A percentile compares a stretch with the other conserved stretches of the same genome.
Evolutionary conservation across 1,140 invertebrate species (phyloP).

Genomic region (Plodia interpunctella): DNA sequence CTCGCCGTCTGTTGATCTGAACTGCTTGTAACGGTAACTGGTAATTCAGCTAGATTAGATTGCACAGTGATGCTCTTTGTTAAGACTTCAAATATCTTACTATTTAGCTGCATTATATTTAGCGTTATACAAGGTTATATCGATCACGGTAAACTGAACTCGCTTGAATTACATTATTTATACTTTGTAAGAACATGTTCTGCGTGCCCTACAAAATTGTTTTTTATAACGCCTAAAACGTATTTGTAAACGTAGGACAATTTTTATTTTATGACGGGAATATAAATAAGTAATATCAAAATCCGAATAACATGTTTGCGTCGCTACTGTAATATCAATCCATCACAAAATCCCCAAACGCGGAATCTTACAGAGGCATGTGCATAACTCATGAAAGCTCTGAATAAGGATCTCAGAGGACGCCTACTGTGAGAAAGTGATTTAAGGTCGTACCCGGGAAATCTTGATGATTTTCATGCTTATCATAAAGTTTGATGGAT

Average conservation of each 20-base stretch:
- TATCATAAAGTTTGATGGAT: conserved; percentile 15
- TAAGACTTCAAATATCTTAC: not conserved
- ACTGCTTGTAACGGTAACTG: not conserved
- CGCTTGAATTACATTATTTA: too few species aligned
- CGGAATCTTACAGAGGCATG: not conserved
- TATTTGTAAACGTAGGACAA: too few species aligned
- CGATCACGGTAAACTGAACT: too few species aligned
- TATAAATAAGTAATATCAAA: not conserved
- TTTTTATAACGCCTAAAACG: too few species aligned
- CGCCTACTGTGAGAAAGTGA: not conserved
- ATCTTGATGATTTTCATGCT: conserved; percentile 5
- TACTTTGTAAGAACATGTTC: too few species aligned
- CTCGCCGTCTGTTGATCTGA: not conserved
- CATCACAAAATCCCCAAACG: conserved; percentile 1
- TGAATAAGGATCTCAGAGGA: not conserved
- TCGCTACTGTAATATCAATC: not conserved
- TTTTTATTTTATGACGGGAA: not conserved
- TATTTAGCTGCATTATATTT: too few species aligned
- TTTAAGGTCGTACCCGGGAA: not conserved
- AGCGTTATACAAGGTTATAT: too few species aligned
- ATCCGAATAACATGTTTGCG: not conserved
- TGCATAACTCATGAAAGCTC: conserved; percentile 3
- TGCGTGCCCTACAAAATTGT: too few species aligned
- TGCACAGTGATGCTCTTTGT: not conserved
- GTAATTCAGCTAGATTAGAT: not conserved